Evolutionary conservation across 2,888 invertebrate species (phyloP).

Genomic region (Torymus texanus): DNA sequence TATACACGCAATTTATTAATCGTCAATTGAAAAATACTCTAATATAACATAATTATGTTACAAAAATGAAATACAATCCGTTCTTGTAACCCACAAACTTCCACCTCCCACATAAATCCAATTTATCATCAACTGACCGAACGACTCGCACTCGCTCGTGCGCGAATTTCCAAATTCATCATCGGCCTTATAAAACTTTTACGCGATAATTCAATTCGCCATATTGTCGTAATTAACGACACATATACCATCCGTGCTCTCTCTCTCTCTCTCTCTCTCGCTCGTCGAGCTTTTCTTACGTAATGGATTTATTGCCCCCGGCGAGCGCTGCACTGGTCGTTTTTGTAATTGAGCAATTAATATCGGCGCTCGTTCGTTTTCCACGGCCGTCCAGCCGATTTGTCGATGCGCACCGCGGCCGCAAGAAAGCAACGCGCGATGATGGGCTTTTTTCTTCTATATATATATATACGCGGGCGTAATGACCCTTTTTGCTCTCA

Average conservation of each 20-base stretch:
- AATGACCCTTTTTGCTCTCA: conserved; percentile 20
- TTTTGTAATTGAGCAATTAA: conserved; percentile 46
- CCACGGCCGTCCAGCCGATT: conserved; percentile 13
- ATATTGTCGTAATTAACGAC: conserved; percentile 21
- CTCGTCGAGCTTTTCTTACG: conserved; percentile 23
- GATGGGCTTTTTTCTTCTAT: not conserved
- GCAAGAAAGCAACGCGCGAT: conserved; percentile 15
- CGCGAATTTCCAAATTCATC: conserved; percentile 13
- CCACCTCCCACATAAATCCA: not conserved
- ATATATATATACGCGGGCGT: not conserved
- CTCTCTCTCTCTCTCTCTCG: too few species aligned
- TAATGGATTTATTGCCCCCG: conserved; percentile 36
- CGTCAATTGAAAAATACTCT: too few species aligned
- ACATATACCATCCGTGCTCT: not conserved
- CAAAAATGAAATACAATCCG: too few species aligned
- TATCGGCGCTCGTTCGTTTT: conserved; percentile 36
- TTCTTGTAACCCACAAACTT: too few species aligned
- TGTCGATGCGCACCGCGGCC: conserved; percentile 20
- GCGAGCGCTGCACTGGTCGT: conserved; percentile 1
- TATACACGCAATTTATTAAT: too few species aligned
- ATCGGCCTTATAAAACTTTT: conserved; percentile 6
- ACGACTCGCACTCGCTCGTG: not conserved
- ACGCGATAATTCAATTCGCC: conserved; percentile 31
- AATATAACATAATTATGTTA: too few species aligned
- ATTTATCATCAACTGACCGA: not conserved